Percentiles rank a stretch among this genome's conserved stretches.
Conservation (phyloP, 35 echinoderm and acorn worm species). For the Antedon bifida region DNA sequence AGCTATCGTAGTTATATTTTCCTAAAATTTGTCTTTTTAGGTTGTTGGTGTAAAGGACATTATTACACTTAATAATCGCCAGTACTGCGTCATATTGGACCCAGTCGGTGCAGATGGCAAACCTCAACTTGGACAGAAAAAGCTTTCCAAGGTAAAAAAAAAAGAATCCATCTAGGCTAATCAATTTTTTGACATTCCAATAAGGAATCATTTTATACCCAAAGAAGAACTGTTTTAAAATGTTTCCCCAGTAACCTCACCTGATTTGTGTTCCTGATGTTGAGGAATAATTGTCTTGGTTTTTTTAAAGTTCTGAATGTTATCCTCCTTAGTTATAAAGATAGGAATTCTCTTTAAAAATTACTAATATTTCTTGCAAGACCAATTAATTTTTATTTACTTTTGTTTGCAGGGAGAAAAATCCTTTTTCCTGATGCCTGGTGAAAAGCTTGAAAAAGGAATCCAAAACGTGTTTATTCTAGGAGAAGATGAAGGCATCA, state of each 20-base stretch:
- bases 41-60: conserved; percentile 72
- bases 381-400: too few species aligned
- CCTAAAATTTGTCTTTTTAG: too few species aligned
- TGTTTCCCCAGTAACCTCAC: too few species aligned
- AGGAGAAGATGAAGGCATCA: conserved; percentile 94
- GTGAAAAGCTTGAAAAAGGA: conserved; percentile 87
- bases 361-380: too few species aligned
- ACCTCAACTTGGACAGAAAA: conserved; percentile 97
- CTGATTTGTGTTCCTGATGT: too few species aligned
- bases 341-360: too few species aligned
- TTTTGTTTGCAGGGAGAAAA: conserved; percentile 81
- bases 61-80: conserved; percentile 78
- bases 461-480: conserved; percentile 85
- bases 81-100: conserved; percentile 95
- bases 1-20: too few species aligned
- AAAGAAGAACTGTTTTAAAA: too few species aligned
- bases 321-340: too few species aligned
- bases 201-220: too few species aligned
- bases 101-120: conserved; percentile 79
- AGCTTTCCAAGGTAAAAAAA: conserved; percentile 75
- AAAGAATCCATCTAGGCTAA: background rate
- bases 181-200: background rate
- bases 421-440: conserved; percentile 93
- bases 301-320: too few species aligned
- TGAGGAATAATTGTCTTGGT: too few species aligned